Evolutionary conservation across 2,113 vertebrate genomes (phyloP).

Genomic region (Ciconia maguari): DNA sequence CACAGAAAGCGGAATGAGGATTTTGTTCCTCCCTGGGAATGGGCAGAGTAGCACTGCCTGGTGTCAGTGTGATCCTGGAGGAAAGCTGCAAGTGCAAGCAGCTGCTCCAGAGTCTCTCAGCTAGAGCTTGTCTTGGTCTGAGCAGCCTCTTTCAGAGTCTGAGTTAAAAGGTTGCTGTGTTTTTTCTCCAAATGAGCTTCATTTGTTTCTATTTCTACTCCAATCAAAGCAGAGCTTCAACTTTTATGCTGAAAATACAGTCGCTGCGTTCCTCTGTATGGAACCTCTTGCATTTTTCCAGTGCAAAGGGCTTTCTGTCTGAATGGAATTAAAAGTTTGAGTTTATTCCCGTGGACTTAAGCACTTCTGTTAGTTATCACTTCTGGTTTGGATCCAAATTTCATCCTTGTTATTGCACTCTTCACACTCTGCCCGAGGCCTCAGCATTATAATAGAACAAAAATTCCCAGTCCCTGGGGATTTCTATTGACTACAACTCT

Average conservation of each 20-base stretch:
- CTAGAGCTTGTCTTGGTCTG: not conserved
- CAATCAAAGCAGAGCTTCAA: not conserved
- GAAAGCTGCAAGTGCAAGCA: not conserved
- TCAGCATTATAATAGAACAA: not conserved
- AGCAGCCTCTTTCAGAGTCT: not conserved
- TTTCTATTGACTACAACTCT: not conserved
- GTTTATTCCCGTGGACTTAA: not conserved
- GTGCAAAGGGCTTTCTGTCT: not conserved
- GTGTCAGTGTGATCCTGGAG: not conserved
- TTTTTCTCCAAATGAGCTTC: not conserved
- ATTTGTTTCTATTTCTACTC: not conserved
- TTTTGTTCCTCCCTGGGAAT: not conserved
- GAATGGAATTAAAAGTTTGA: not conserved
- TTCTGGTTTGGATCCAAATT: not conserved
- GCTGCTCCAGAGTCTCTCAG: not conserved
- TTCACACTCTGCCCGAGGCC: not conserved
- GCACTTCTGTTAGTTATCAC: not conserved
- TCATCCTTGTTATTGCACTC: not conserved
- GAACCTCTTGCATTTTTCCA: not conserved
- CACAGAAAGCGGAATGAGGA: not conserved
- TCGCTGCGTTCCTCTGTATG: rapidly evolving
- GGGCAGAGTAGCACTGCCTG: not conserved
- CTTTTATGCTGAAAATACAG: not conserved
- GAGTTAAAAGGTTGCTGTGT: not conserved
- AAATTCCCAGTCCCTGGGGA: not conserved